Percentiles rank a stretch among this genome's conserved stretches.
Conservation (phyloP, 2,113 vertebrate species). For the Motacilla alba region DNA sequence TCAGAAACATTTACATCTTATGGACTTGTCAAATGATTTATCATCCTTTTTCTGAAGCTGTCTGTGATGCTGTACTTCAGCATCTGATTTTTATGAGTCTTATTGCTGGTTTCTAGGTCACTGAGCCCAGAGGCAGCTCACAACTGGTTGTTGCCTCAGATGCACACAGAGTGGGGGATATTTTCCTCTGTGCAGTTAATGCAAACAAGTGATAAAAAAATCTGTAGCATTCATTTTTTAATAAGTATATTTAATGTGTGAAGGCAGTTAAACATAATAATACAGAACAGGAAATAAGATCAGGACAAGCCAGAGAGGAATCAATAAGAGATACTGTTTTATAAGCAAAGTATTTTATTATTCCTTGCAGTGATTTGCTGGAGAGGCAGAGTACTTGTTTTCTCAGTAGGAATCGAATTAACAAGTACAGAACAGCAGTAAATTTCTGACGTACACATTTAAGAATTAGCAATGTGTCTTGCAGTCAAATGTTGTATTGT, state of each 20-base stretch:
- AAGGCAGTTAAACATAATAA: background rate
- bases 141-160: background rate
- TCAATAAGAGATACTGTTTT: background rate
- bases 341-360: background rate
- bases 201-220: conserved; percentile 10
- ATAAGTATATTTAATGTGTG: background rate
- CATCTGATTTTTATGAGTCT: conserved; percentile 55
- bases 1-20: conserved; percentile 24
- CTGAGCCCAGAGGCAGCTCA: conserved; percentile 19
- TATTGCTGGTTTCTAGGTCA: conserved; percentile 66
- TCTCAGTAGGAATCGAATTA: background rate
- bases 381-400: background rate
- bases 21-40: conserved; percentile 55
- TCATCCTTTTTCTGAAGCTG: conserved; percentile 8
- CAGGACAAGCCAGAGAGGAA: background rate
- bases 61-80: conserved; percentile 40
- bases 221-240: background rate
- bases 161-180: background rate
- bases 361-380: background rate
- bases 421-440: background rate
- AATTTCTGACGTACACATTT: background rate
- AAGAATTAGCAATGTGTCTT: background rate
- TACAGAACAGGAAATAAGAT: background rate
- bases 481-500: background rate
- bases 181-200: background rate